A percentile compares a stretch with the other conserved stretches of the same genome.
Evolutionary conservation across 2,888 invertebrate species (phyloP).

Genomic region (Noctua fimbriata): DNA sequence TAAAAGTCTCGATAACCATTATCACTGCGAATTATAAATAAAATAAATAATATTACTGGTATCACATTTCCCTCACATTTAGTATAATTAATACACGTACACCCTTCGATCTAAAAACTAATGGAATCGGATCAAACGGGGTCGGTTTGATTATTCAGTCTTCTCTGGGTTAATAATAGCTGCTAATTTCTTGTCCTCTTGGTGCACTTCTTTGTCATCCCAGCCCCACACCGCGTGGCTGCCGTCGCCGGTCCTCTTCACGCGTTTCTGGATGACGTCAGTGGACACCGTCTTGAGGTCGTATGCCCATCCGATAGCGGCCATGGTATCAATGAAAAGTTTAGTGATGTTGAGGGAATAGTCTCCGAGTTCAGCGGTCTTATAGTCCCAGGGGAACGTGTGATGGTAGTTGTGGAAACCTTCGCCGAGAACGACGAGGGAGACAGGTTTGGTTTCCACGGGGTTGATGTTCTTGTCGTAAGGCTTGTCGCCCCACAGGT

Average conservation of each 20-base stretch:
- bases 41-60: slow-evolving; percentile 62
- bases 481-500: slow-evolving; percentile 93
- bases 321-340: slow-evolving; percentile 94
- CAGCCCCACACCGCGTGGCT: slow-evolving; percentile 94
- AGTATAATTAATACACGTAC: slow-evolving; percentile 55
- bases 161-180: slow-evolving; percentile 74
- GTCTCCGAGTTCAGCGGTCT: slow-evolving; percentile 94
- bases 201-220: slow-evolving; percentile 78
- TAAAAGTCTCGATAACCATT: slow-evolving; percentile 57
- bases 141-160: slow-evolving; percentile 69
- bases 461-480: slow-evolving; percentile 94
- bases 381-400: slow-evolving; percentile 96
- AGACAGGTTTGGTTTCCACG: slow-evolving; percentile 92
- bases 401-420: slow-evolving; percentile 98
- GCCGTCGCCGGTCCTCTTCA: slow-evolving; percentile 94
- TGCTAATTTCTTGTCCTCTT: slow-evolving; percentile 72
- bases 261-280: slow-evolving; percentile 93
- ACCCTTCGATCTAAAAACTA: slow-evolving; percentile 51
- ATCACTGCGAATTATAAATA: slow-evolving; percentile 55
- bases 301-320: slow-evolving; percentile 96
- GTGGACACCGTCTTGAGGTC: slow-evolving; percentile 95
- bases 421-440: slow-evolving; percentile 92
- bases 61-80: slow-evolving; percentile 62
- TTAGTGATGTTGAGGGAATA: slow-evolving; percentile 93
- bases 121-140: slow-evolving; percentile 36